Base-by-base conservation (phyloP, 2,113 vertebrate genomes). In the Mungos mungo region DNA sequence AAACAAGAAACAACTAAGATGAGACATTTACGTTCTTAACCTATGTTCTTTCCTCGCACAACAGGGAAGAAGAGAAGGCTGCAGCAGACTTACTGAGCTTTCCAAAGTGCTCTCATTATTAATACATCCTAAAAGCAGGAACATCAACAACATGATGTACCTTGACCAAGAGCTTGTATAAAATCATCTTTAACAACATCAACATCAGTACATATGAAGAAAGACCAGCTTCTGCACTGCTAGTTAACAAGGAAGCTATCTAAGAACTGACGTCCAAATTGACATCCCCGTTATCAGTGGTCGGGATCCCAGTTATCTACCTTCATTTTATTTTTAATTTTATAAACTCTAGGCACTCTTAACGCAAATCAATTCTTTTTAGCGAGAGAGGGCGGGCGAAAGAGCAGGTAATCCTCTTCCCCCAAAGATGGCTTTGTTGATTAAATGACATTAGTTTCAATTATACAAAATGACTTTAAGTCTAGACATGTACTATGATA, bases 1-100 rank as follows among this genome's bases (percentile, higher is more conserved):
- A 95, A 97, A 76, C 9, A 92, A 80, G 82, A 95, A 94, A 68
- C 21, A 88, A 92, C 13, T 19, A 10, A 83, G 47, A 96, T 95
- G 52, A 97, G 29, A 91, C 8, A n/a, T 84, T 66, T 71, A 35
- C 16, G 8, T 77, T 91, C 69, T 95, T 89, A 87, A 84, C 63
- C 68, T 77, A 52, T 16, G 27, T 31, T 80, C 77, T 50, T 85
- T 95, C 77, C 80, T 90, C 82, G 87, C 90, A 79, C 1, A 93
- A 88, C 25, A 88, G 77, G 18, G 29, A 63, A n/a, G 29, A 77
- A 76, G 23, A 69, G 8, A 94, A 88, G 85, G 94, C 0, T 77
- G 14, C 50, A 89, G 45, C 50, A 88, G 83, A 52, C 7, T 88
- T 69, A 82, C 72, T 63, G 7, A 96, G 12, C 33, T 38, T 76